Evolutionary conservation across 2,888 invertebrate genomes (phyloP), one percentile per base, ranked within the genome.

Genomic region (Leptopilina drosophilae): DNA sequence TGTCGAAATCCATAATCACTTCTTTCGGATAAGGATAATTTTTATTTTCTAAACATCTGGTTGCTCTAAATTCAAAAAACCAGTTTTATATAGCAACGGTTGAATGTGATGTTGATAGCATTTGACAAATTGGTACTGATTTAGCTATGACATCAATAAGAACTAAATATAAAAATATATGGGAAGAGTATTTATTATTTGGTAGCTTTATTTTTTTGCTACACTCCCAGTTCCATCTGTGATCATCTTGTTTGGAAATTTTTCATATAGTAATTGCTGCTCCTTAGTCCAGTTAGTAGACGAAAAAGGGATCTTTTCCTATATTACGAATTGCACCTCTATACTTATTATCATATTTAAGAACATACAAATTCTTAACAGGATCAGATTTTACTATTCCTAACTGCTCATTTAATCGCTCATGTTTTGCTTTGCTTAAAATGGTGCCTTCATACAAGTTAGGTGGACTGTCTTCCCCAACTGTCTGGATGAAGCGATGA

Each of bases 121-220:
- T 82, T 64, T 82, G 82, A 12, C 84, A 84, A 40, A 82, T 75
- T 65, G 84, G 82, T 62, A 79, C 75, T 69, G 81, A 81, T 26
- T 76, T 64, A 11, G 59, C 67, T 46, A 49, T 26, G 2, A 59
- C 15, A 7, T 59, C 59, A 2, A 59, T n/a, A n/a, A 59, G 7
- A 15, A 7, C 56, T 56, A 14, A 1, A 1, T 56, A 56, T 8
- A 56, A 12, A 56, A 14, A 56, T 14, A 56, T 56, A 4, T 56
- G 56, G 12, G 8, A 12, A 12, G 1, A 56, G 9, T 5, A n/a
- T 3, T 56, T n/a, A 56, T 56, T 56, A 12, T 56, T 56, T 8
- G 56, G 56, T 5, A 56, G n/a, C 12, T 14, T 14, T 14, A 56
- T 56, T 5, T 12, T 14, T 56, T 56, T 12, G 12, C 56, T 56